Conservation (phyloP, 2,797 vertebrate genomes). For the Brachyalestes nurse region DNA sequence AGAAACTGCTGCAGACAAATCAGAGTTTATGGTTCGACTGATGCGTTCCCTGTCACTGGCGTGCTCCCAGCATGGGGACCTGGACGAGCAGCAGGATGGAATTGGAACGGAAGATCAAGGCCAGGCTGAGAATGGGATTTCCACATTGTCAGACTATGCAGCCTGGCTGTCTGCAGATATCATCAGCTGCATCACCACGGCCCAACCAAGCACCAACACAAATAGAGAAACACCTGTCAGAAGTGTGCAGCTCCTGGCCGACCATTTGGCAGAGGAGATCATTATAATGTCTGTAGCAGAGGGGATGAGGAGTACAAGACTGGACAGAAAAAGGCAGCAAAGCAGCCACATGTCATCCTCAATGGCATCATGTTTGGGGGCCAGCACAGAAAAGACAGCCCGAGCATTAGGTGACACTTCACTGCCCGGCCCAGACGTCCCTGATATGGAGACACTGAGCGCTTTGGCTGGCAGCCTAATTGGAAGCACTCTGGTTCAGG, state of each 20-base stretch:
- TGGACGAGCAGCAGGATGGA: conserved; percentile 16
- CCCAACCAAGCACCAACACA: neutral
- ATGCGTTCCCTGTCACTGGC: conserved; percentile 72
- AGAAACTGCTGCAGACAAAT: conserved; percentile 21
- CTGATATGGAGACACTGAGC: conserved; percentile 35
- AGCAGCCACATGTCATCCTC: neutral
- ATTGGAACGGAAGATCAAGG: conserved; percentile 14
- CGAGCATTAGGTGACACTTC: conserved; percentile 15
- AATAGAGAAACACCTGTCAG: conserved; percentile 27
- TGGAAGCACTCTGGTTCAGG: conserved; percentile 41
- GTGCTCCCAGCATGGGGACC: conserved; percentile 37
- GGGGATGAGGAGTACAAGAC: conserved; percentile 37
- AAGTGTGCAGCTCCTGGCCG: conserved; percentile 58
- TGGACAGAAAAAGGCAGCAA: neutral
- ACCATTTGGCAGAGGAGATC: conserved; percentile 66
- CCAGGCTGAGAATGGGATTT: conserved; percentile 9
- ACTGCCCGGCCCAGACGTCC: conserved; percentile 20
- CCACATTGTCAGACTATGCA: conserved; percentile 64
- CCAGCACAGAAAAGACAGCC: neutral
- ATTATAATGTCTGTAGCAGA: conserved; percentile 66
- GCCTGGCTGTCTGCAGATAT: conserved; percentile 70
- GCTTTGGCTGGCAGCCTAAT: conserved; percentile 55
- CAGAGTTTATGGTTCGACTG: conserved; percentile 70
- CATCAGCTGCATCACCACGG: conserved; percentile 54
- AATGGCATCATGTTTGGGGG: conserved; percentile 15